Evolutionary conservation across 2,888 invertebrate genomes (phyloP), one percentile per base, ranked within the genome.

Genomic region (Eupeodes luniger): DNA sequence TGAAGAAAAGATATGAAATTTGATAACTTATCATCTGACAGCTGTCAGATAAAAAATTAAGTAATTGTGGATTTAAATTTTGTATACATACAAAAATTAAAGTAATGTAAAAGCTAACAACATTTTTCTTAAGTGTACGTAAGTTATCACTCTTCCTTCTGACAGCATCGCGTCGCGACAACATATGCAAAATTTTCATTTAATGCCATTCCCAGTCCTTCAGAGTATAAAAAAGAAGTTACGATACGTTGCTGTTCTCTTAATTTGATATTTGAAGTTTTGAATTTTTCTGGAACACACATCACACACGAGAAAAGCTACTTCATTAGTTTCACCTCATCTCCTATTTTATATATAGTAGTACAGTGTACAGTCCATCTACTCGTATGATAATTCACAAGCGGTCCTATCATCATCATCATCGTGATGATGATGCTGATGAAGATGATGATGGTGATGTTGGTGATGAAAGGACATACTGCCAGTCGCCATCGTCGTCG

Each of bases 221-320:
- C 16, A 10, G 34, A 49, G 55, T 19, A 61, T 44, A 27, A 57
- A 7, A 16, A 75, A 16, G 51, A 19, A 74, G 75, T 61, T 53
- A 78, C 77, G 61, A 66, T 53, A 78, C 77, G 61, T 19, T 19
- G 19, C 19, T 19, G 19, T 64, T 78, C 51, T 55, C 62, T 79
- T 89, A 82, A 89, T 89, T 85, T 85, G 89, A 85, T 85, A 85
- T 85, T 79, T 85, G 85, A 89, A 85, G 85, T 82, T 85, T 79
- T 62, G 78, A 69, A 64, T 85, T 77, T 75, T 77, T 77, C 12
- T 77, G 57, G 27, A 59, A 70, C 53, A 61, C 72, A 79, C 51
- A 59, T 47, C 40, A 7, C 40, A 27, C 27, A 27, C 27, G 36
- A 59, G 47, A 66, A 44, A n/a, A 59, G 55, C 19, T 57, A 27